Evolutionary conservation across 2,113 vertebrate genomes (phyloP).

Genomic region (Cryptotis parvus): DNA sequence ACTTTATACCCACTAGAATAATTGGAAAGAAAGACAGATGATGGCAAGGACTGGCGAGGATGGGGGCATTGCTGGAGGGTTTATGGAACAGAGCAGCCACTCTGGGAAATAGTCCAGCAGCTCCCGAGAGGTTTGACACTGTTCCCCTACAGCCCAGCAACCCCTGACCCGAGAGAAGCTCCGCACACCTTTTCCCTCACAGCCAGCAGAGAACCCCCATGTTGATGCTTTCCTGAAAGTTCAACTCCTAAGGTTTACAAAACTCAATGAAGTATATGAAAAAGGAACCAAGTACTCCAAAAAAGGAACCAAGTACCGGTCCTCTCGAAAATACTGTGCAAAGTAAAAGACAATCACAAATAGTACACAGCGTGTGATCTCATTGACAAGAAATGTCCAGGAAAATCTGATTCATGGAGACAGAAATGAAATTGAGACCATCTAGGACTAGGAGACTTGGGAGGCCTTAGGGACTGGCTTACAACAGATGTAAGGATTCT

Average conservation of each 20-base stretch:
- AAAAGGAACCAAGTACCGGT: not conserved
- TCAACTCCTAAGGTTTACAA: no score
- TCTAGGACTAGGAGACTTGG: not conserved
- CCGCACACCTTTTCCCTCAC: not conserved
- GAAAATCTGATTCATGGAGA: not conserved
- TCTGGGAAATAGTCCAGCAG: not conserved
- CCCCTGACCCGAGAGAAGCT: not conserved
- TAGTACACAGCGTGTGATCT: not conserved
- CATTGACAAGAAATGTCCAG: no score
- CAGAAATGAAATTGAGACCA: not conserved
- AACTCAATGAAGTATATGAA: no score
- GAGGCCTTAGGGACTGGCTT: not conserved
- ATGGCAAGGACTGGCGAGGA: not conserved
- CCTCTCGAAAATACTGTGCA: not conserved
- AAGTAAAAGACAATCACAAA: not conserved
- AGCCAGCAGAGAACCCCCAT: no score
- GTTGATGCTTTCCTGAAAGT: no score
- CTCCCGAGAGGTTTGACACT: not conserved
- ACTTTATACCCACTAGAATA: not conserved
- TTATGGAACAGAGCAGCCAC: not conserved
- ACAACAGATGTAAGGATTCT: not conserved
- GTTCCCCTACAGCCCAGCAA: not conserved
- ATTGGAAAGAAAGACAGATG: not conserved
- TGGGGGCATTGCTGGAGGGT: not conserved
- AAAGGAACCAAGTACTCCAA: no score